Conservation (phyloP, 2,797 vertebrate species). For the Ataeniobius toweri region DNA sequence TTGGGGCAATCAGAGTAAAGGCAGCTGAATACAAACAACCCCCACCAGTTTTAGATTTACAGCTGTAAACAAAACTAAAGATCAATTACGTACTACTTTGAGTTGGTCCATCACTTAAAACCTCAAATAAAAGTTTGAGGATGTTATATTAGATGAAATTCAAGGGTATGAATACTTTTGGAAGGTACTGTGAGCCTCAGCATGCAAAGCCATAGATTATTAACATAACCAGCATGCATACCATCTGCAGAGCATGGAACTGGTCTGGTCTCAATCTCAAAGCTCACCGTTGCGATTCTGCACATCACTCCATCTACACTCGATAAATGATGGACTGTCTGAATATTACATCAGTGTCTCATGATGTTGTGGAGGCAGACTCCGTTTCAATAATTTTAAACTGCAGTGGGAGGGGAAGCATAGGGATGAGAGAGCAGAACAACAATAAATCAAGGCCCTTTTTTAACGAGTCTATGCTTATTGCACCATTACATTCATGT, state of each 20-base stretch:
- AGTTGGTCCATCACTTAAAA: not conserved
- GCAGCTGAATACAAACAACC: not conserved
- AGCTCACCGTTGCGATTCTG: constrained; percentile 26
- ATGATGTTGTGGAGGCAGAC: not conserved
- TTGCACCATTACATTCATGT: not conserved
- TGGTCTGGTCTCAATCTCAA: constrained; percentile 42
- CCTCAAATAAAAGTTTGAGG: not conserved
- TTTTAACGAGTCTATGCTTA: not conserved
- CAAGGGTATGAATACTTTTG: not conserved
- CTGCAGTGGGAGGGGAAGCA: not conserved
- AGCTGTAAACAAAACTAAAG: not conserved
- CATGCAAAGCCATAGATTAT: not conserved
- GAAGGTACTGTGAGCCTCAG: not conserved
- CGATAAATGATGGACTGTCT: not conserved
- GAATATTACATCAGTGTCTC: not conserved
- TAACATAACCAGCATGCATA: not conserved
- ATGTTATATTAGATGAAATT: not conserved
- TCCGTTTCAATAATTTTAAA: not conserved
- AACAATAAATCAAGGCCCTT: not conserved
- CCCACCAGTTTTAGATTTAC: not conserved
- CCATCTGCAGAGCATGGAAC: not conserved
- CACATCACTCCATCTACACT: not conserved
- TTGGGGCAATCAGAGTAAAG: not conserved
- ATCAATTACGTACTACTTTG: not conserved
- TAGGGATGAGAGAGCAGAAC: not conserved